These are phyloP conservation scores for Thrips palmi DNA, from an alignment of 1,140 invertebrate genomes.

Conservation along the genomic window DNA sequence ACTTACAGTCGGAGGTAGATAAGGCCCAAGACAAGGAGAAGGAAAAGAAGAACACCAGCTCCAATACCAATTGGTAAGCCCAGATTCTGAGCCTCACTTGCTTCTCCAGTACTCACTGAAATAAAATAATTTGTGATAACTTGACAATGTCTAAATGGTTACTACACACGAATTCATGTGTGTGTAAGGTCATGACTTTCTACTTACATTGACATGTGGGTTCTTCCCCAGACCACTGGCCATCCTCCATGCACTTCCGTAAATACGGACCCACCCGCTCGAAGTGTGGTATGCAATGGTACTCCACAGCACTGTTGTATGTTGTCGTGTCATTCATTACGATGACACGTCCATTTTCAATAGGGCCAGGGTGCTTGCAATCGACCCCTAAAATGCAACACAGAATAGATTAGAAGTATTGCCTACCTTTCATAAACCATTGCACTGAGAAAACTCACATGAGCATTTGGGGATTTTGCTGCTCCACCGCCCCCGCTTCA, in stretches of 20 bases:
- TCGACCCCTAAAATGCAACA: slow-evolving; percentile 48
- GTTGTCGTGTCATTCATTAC: slow-evolving; percentile 64
- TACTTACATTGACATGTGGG: slow-evolving; percentile 45
- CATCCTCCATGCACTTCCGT: slow-evolving; percentile 62
- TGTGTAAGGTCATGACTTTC: too few relatives aligned
- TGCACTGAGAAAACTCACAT: slow-evolving; percentile 35
- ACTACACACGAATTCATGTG: not conserved
- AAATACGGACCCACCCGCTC: slow-evolving; percentile 62
- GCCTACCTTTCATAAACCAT: not conserved
- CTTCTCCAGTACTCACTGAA: slow-evolving; percentile 34
- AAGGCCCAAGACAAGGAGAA: slow-evolving; percentile 52
- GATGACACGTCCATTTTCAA: slow-evolving; percentile 71
- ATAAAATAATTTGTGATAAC: slow-evolving; percentile 12
- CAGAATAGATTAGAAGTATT: slow-evolving; percentile 15
- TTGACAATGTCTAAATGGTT: not conserved
- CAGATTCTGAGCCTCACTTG: slow-evolving; percentile 44
- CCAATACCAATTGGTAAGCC: slow-evolving; percentile 62
- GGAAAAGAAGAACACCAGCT: slow-evolving; percentile 53
- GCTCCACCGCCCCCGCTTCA: slow-evolving; percentile 63
- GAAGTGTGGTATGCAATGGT: slow-evolving; percentile 72
- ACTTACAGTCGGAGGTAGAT: slow-evolving; percentile 61
- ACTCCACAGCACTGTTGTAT: slow-evolving; percentile 66
- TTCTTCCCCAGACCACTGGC: slow-evolving; percentile 66
- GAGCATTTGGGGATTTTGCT: slow-evolving; percentile 58
- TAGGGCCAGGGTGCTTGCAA: slow-evolving; percentile 53